Evolutionary conservation across 2,797 vertebrate genomes (phyloP), one percentile per base, ranked within the genome.

Genomic region (Sebastes matsubarae): DNA sequence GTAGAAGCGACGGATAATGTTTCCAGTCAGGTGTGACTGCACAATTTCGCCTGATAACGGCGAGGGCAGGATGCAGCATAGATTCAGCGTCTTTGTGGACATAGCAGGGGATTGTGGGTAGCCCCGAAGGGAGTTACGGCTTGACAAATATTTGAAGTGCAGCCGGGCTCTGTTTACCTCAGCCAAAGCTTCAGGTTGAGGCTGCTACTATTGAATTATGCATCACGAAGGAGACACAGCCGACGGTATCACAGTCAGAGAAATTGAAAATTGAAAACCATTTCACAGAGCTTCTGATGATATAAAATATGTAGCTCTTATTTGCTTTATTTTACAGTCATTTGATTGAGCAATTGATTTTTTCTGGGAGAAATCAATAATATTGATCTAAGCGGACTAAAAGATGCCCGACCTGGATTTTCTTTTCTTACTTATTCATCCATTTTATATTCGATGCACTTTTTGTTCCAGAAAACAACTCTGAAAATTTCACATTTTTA

Each of bases 101-200:
- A 88, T 13, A 91, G 84, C 73, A 83, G 66, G 79, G 90, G 72
- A 89, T 88, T 93, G 88, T 91, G 87, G 87, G 87, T 77, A 72
- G 34, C 32, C 64, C 70, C 4, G 12, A 16, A 29, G 77, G 67
- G 72, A 68, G 70, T 80, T 86, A 87, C 64, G 12, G 79, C 89
- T 90, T 76, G 82, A 83, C 91, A 93, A 95, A 95, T 95, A 95
- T 95, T 95, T 94, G 91, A 92, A 89, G 88, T 91, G 83, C 68
- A 68, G 81, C 73, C 59, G 16, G 27, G 72, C 77, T 92, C 65
- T 90, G 88, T 92, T 93, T 91, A 88, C 90, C 81, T 81, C 86
- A 50, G 61, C 77, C 68, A 57, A 46, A 81, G 82, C 66, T 50
- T 77, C 73, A 34, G 78, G 60, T 68, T 30, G 73, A 73, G 67